Evolutionary conservation across 1,140 invertebrate species (phyloP).

Genomic region (Drosophila melanica): DNA sequence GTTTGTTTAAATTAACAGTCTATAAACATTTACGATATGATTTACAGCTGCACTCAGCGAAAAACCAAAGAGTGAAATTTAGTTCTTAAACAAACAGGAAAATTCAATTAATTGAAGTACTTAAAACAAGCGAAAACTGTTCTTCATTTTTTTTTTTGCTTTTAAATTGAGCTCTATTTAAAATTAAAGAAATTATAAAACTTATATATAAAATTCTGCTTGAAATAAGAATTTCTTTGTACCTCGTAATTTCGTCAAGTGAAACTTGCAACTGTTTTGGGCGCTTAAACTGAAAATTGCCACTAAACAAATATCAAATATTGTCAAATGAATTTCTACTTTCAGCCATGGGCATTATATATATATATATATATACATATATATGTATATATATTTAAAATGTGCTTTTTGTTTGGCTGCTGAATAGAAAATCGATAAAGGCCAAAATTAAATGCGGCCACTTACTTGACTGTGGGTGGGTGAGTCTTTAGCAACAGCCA

Average conservation of each 20-base stretch:
- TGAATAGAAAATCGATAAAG: slow-evolving; percentile 43
- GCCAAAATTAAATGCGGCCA: slow-evolving; percentile 50
- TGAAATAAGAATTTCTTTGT: too few relatives aligned
- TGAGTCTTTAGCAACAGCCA: slow-evolving; percentile 10
- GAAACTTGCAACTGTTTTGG: not conserved
- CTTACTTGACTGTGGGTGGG: slow-evolving; percentile 1
- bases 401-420: not conserved
- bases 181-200: too few relatives aligned
- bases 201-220: too few relatives aligned
- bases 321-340: not conserved
- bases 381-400: not conserved
- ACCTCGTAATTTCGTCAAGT: too few relatives aligned
- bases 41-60: not conserved
- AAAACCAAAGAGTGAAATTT: too few relatives aligned
- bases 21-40: not conserved
- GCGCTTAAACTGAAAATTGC: not conserved
- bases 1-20: not conserved
- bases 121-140: too few relatives aligned
- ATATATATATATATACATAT: not conserved
- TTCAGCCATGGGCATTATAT: not conserved
- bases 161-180: too few relatives aligned
- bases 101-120: too few relatives aligned
- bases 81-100: too few relatives aligned
- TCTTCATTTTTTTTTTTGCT: too few relatives aligned
- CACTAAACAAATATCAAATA: not conserved